Evolutionary conservation across 2,113 vertebrate species (phyloP).

Genomic region (Ifrita kowaldi): DNA sequence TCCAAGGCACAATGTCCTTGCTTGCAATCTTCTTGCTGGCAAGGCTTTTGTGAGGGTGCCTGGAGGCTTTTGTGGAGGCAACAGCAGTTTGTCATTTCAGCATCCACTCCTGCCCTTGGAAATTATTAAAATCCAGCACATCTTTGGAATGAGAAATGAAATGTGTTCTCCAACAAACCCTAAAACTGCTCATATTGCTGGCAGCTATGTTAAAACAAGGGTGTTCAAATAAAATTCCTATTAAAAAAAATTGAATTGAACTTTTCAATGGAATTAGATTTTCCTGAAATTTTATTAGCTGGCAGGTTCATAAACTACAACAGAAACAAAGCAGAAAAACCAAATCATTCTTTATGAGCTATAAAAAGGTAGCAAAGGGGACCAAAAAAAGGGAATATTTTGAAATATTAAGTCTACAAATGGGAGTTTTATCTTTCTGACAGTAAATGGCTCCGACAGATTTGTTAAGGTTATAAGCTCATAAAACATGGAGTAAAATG

Average conservation of each 20-base stretch:
- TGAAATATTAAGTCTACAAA: not conserved
- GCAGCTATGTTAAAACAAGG: not conserved
- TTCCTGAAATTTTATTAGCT: slow-evolving; percentile 37
- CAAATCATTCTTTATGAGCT: not conserved
- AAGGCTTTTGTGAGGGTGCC: not conserved
- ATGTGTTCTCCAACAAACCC: not conserved
- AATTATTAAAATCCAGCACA: slow-evolving; percentile 32
- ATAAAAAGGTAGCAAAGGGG: not conserved
- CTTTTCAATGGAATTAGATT: slow-evolving; percentile 39
- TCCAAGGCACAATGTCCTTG: not conserved
- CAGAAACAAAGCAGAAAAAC: slow-evolving; percentile 8
- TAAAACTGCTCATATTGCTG: not conserved
- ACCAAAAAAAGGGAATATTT: not conserved
- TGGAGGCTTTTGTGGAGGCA: not conserved
- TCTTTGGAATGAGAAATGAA: slow-evolving; percentile 14
- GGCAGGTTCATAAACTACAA: slow-evolving; percentile 43
- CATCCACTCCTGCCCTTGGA: slow-evolving; percentile 16
- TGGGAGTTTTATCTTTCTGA: not conserved
- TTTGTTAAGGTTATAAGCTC: not conserved
- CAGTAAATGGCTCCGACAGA: not conserved
- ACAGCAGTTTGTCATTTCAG: not conserved
- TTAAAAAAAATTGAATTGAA: slow-evolving; percentile 29
- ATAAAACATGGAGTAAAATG: not conserved
- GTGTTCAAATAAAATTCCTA: slow-evolving; percentile 16
- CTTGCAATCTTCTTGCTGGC: not conserved